Base-by-base conservation (phyloP, 1,140 invertebrate species). In the Drosophila repletoides region DNA sequence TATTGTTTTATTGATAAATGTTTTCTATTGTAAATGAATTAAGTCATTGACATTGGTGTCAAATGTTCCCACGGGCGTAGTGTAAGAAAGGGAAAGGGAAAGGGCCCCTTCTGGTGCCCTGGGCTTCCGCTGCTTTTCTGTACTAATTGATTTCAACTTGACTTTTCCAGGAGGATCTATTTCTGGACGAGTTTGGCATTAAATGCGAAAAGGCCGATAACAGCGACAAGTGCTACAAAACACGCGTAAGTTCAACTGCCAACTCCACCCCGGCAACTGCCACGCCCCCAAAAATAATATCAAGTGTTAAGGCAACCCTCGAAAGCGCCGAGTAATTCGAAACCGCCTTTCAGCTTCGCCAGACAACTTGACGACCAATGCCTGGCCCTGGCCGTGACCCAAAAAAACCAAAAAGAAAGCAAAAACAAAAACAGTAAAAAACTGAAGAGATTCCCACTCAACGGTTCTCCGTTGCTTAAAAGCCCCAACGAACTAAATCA, bases 111-210 rank as follows among this genome's bases (percentile, higher is more conserved):
- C 9, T 5, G 9, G 22, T 9, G 46, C n/a, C n/a, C n/a, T n/a
- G n/a, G n/a, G n/a, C 22, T 63, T 68, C 65, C 58, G 65, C 22
- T 63, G 52, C 43, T 28, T 51, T 61, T 52, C 46, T 48, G 61
- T 49, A 28, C 43, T 49, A 49, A 68, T 63, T 45, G 59, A 43
- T 60, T 33, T 48, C 53, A 12, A 24, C 14, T 40, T 38, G 5
- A 17, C 19, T 48, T 74, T 88, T 73, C 64, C 71, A 89, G 87
- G 87, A 88, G 79, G 72, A 80, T 74, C 55, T 76, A 26, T 89
- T 88, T 80, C 66, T 80, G 49, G 83, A 89, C 56, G 87, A 88
- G 36, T 87, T 80, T 29, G 87, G 87, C 9, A 71, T 89, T 10
- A 59, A 73, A 21, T 89, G 87, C 58, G 77, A 67, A 17, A 83